Evolutionary conservation across 2,888 invertebrate genomes (phyloP), one percentile per base, ranked within the genome.

Genomic region (Diloba caeruleocephala): DNA sequence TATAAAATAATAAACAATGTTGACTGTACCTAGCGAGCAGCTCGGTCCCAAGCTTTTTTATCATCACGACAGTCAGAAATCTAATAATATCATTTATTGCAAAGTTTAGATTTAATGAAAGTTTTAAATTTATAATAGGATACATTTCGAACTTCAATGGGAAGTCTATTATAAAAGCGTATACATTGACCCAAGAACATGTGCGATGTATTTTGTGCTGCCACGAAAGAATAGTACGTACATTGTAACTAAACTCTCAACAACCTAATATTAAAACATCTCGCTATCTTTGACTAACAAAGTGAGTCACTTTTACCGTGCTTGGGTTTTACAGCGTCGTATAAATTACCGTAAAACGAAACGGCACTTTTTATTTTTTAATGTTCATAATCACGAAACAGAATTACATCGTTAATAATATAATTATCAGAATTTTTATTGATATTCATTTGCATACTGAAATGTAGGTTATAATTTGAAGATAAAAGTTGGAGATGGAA

Each of bases 291-390:
- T 39, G 25, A 41, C 26, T 34, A 50, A 70, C 51, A 55, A 64
- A 68, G 58, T 68, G 54, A 60, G 31, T 51, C 44, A 49, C 59
- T 66, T 44, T 34, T 38, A 38, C 66, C 66, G 23, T 41, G 60
- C 61, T 67, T 49, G 50, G 8, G 4, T 67, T 67, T 67, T 49
- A 68, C n/a, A 41, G 12, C 37, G 1, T 43, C 29, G 38, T 68
- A 42, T 62, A 62, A 71, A 68, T 67, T 68, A 58, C 23, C 68
- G 51, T 68, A 62, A 68, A 68, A 71, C 37, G 34, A 8, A 57
- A 68, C 14, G 71, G 57, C 53, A 71, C 32, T 61, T 57, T 61
- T 71, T 66, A 71, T 68, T 71, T 68, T 66, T 41, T 25, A 12
- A 10, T 29, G 19, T 23, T 53, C 44, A 48, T 57, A 57, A 66